A percentile compares a stretch with the other conserved stretches of the same genome.
Evolutionary conservation across 2,888 invertebrate genomes (phyloP).

Genomic region (Scelioninae gen. 2): DNA sequence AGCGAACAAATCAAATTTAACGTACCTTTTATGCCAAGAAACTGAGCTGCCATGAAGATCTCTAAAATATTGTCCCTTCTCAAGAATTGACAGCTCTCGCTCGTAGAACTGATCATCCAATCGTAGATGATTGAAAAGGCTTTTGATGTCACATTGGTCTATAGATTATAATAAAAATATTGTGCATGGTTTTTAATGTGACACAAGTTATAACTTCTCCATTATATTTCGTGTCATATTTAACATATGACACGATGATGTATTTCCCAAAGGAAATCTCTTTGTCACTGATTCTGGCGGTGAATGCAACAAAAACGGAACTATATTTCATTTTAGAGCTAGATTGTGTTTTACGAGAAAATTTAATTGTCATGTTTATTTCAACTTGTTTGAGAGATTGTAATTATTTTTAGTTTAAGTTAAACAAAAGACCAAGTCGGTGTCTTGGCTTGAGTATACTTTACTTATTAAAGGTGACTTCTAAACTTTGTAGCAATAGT

Average conservation of each 20-base stretch:
- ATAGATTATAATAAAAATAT: slow-evolving; percentile 59
- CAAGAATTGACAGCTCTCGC: slow-evolving; percentile 80
- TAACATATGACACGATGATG: slow-evolving; percentile 28
- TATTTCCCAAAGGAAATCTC: slow-evolving; percentile 29
- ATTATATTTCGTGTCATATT: slow-evolving; percentile 16
- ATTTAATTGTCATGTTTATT: slow-evolving; percentile 24
- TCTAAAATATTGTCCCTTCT: slow-evolving; percentile 84
- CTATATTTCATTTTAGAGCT: slow-evolving; percentile 10
- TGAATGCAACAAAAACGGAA: slow-evolving; percentile 11
- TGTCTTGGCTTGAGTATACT: slow-evolving; percentile 30
- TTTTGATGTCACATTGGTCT: slow-evolving; percentile 75
- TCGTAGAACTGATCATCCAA: slow-evolving; percentile 85
- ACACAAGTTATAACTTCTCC: slow-evolving; percentile 16
- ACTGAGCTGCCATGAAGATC: slow-evolving; percentile 84
- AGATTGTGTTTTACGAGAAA: not conserved
- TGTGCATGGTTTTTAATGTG: slow-evolving; percentile 35
- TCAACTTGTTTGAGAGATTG: slow-evolving; percentile 4
- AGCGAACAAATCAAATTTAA: not conserved
- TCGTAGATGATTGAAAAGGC: slow-evolving; percentile 86
- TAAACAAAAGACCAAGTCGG: slow-evolving; percentile 17
- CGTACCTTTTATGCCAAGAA: slow-evolving; percentile 82
- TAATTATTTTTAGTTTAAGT: slow-evolving; percentile 31
- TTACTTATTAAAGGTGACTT: slow-evolving; percentile 26
- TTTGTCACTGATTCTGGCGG: slow-evolving; percentile 4
- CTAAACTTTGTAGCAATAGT: slow-evolving; percentile 34